phyloP scores from a whole-genome alignment of 2,888 invertebrate species.

The Chrysina gloriosa region DNA sequence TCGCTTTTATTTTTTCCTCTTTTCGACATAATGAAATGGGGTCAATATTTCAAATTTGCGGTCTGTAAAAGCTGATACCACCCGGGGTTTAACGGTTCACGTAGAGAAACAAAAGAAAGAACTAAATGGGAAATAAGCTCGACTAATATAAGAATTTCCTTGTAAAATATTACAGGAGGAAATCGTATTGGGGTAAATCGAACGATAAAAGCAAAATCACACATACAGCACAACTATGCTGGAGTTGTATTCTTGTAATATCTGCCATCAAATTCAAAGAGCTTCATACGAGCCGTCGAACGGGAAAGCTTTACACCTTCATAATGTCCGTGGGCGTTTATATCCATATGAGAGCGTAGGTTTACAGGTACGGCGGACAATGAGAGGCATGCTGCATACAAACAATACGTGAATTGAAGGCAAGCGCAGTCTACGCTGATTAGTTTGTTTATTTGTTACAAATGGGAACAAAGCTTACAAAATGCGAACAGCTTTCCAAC shows the following conservation, averaged over 20 bases:
- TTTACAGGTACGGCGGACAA: background rate
- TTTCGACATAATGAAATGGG: slow-evolving; percentile 39
- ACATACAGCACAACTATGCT: too few relatives aligned
- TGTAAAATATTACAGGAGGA: slow-evolving; percentile 27
- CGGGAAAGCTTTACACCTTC: background rate
- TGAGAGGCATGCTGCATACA: background rate
- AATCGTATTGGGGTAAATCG: background rate
- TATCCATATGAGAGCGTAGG: background rate
- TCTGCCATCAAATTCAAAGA: background rate
- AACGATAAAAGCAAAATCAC: background rate
- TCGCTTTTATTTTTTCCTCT: slow-evolving; percentile 30
- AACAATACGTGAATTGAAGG: background rate
- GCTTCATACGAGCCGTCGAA: background rate
- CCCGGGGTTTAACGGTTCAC: slow-evolving; percentile 30
- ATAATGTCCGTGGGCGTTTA: background rate
- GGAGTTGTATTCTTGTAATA: too few relatives aligned
- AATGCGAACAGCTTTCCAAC: background rate
- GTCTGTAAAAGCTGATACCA: slow-evolving; percentile 42
- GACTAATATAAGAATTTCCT: slow-evolving; percentile 39
- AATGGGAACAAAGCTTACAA: background rate
- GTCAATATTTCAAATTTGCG: slow-evolving; percentile 43
- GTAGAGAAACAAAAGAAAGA: slow-evolving; percentile 13
- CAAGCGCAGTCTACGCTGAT: background rate
- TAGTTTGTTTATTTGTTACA: slow-evolving; percentile 12
- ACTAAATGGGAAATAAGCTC: slow-evolving; percentile 41